These are phyloP conservation scores for Latheticus oryzae DNA, from an alignment of 2,888 invertebrate genomes.

Conservation along the genomic window DNA sequence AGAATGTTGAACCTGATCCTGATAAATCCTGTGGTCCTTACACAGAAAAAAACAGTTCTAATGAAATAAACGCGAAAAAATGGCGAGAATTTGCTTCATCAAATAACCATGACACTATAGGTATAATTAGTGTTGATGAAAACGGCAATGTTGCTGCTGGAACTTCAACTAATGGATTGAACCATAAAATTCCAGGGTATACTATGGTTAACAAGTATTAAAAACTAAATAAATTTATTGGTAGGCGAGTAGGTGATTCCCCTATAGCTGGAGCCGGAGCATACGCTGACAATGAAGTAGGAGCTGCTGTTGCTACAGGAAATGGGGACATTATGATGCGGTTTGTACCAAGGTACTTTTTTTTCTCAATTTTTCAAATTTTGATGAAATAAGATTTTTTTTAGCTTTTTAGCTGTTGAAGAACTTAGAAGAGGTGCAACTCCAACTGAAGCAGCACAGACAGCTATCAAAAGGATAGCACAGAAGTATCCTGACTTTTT, in stretches of 20 bases:
- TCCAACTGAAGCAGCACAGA: constrained; percentile 78
- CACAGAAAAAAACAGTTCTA: constrained; percentile 54
- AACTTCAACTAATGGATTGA: constrained; percentile 95
- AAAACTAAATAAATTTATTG: constrained; percentile 44
- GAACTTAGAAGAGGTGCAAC: constrained; percentile 83
- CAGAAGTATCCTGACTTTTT: constrained; percentile 82
- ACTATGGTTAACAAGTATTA: too few species aligned
- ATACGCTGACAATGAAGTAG: constrained; percentile 89
- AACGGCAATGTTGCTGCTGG: constrained; percentile 86
- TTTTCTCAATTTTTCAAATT: constrained; percentile 1
- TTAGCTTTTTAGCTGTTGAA: constrained; percentile 79
- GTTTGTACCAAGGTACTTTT: constrained; percentile 82
- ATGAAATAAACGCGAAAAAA: constrained; percentile 11
- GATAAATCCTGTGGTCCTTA: constrained; percentile 89
- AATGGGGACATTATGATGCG: constrained; percentile 99
- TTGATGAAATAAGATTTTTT: neutral
- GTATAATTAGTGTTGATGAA: constrained; percentile 89
- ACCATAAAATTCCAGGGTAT: constrained; percentile 94
- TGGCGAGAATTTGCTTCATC: constrained; percentile 63
- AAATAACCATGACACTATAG: constrained; percentile 96
- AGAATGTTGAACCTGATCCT: constrained; percentile 91
- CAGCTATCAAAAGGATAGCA: constrained; percentile 80
- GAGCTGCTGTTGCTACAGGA: constrained; percentile 88
- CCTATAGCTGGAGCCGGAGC: constrained; percentile 94
- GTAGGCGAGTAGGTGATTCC: constrained; percentile 79